Conservation (phyloP, 2,113 vertebrate species). For the Chelonoidis abingdonii region DNA sequence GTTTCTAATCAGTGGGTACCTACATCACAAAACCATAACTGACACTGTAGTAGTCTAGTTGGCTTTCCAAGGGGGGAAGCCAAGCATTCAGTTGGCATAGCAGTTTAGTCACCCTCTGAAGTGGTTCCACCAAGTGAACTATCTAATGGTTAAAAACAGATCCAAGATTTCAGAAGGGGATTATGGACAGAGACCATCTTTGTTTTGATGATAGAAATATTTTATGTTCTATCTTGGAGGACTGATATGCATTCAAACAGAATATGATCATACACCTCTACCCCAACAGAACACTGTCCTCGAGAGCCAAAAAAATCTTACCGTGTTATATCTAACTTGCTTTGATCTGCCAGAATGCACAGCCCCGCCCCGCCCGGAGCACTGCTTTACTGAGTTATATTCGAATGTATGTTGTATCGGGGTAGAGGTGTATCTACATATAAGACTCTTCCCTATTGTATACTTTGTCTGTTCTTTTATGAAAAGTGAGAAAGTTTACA, state of each 20-base stretch:
- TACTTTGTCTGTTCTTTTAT: neutral
- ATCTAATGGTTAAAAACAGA: neutral
- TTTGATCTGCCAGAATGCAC: too few species aligned
- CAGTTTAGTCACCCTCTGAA: neutral
- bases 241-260: neutral
- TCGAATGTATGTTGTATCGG: too few species aligned
- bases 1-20: neutral
- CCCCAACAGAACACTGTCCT: too few species aligned
- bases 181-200: neutral
- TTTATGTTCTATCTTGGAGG: neutral
- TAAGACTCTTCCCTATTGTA: neutral
- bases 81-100: neutral
- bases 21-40: rapidly evolving
- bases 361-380: too few species aligned
- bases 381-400: too few species aligned
- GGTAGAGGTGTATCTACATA: too few species aligned
- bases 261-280: neutral
- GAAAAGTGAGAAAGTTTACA: neutral
- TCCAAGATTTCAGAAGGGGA: neutral
- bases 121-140: neutral
- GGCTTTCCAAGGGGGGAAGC: neutral
- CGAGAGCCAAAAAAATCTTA: too few species aligned
- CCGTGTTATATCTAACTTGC: too few species aligned
- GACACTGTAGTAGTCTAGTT: neutral
- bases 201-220: neutral